Conservation (phyloP, 2,113 vertebrate genomes). For the Cebidichthys violaceus region DNA sequence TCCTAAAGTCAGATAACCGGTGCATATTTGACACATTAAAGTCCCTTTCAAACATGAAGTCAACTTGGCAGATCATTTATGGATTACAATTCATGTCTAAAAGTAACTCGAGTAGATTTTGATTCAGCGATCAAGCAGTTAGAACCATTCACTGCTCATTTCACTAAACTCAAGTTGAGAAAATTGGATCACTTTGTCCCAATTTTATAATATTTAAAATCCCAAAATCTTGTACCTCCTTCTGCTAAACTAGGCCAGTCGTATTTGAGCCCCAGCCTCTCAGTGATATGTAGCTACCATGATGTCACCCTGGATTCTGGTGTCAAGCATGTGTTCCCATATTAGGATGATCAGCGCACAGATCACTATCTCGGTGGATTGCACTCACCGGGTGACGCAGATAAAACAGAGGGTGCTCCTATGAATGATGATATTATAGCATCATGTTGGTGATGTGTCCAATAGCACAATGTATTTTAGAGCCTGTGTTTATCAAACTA, state of each 20-base stretch:
- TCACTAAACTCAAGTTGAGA: not conserved
- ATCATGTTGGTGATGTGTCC: not conserved
- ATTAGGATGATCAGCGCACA: slow-evolving; percentile 37
- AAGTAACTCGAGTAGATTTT: not conserved
- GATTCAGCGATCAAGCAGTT: not conserved
- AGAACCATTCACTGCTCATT: not conserved
- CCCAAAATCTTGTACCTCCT: not conserved
- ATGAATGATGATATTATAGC: not conserved
- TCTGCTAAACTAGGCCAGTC: slow-evolving; percentile 6
- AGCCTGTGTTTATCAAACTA: not conserved
- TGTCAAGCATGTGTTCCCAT: slow-evolving; percentile 43
- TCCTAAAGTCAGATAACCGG: not conserved
- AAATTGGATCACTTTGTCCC: not conserved
- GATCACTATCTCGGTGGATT: slow-evolving; percentile 9
- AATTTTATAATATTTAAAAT: not conserved
- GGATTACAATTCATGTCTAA: not conserved
- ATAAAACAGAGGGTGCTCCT: slow-evolving; percentile 11
- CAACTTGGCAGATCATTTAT: not conserved
- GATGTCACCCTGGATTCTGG: slow-evolving; percentile 47
- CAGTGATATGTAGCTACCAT: slow-evolving; percentile 38
- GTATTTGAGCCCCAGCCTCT: slow-evolving; percentile 6
- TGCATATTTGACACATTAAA: not conserved
- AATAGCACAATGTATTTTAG: not conserved
- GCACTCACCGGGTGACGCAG: not conserved
- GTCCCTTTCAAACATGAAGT: not conserved